Conservation (phyloP, 2,888 invertebrate genomes). For the Euphydryas editha region DNA sequence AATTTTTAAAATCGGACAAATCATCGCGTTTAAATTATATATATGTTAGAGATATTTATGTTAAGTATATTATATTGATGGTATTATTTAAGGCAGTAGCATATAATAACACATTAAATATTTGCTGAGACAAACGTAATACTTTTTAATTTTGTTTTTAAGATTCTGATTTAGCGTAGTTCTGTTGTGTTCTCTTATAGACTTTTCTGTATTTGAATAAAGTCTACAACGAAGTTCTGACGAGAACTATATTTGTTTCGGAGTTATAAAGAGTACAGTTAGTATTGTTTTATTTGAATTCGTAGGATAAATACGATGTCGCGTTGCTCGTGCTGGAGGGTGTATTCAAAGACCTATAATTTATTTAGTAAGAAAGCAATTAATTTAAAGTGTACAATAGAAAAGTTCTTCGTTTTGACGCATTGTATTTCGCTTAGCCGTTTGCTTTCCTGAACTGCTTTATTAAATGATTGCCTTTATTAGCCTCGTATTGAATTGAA, state of each 20-base stretch:
- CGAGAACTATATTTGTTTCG: slow-evolving; percentile 23
- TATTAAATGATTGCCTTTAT: slow-evolving; percentile 78
- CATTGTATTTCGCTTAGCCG: slow-evolving; percentile 73
- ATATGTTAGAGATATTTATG: too few species aligned
- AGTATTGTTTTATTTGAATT: slow-evolving; percentile 27
- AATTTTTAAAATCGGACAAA: too few species aligned
- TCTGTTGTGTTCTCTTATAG: slow-evolving; percentile 12
- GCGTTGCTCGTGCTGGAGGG: slow-evolving; percentile 24
- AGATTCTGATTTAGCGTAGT: not conserved
- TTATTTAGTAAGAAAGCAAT: slow-evolving; percentile 62
- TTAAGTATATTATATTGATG: too few species aligned
- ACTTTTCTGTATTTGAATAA: slow-evolving; percentile 21
- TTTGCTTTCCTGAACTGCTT: slow-evolving; percentile 73
- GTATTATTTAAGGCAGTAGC: too few species aligned
- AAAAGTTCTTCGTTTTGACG: slow-evolving; percentile 76
- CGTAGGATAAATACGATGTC: slow-evolving; percentile 35
- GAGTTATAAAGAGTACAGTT: slow-evolving; percentile 24
- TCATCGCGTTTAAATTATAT: too few species aligned
- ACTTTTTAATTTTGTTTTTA: not conserved
- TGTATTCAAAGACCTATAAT: slow-evolving; percentile 36
- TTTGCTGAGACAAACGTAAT: too few species aligned
- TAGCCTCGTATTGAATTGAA: slow-evolving; percentile 69
- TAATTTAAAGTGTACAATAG: slow-evolving; percentile 78
- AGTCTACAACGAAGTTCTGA: slow-evolving; percentile 24
- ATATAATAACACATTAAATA: too few species aligned